A percentile compares a stretch with the other conserved stretches of the same genome.
Conservation (phyloP, 2,888 invertebrate genomes). For the Ellobium chinense region DNA sequence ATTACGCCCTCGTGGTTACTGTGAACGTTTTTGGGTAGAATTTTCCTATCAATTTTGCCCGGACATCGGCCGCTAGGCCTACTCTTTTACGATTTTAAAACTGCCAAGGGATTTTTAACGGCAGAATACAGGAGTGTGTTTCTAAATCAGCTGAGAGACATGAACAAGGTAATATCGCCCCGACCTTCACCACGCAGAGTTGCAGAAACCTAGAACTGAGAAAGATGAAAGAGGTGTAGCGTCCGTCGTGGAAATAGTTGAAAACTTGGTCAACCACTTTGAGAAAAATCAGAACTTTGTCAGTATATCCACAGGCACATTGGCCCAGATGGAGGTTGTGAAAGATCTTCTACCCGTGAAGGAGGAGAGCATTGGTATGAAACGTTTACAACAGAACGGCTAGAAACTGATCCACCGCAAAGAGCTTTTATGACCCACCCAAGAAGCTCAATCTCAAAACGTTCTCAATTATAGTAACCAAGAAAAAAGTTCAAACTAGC, state of each 20-base stretch:
- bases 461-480: background rate
- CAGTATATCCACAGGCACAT: background rate
- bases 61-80: too few species aligned
- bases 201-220: background rate
- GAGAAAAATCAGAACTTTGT: background rate
- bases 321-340: too few species aligned
- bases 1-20: too few species aligned
- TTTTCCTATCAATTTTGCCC: too few species aligned
- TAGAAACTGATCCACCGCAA: too few species aligned
- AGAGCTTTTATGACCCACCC: background rate
- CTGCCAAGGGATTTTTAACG: too few species aligned
- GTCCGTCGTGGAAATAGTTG: background rate
- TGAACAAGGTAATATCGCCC: background rate
- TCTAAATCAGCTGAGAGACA: background rate
- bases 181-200: too few species aligned
- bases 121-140: background rate
- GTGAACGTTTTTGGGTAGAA: too few species aligned
- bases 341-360: too few species aligned
- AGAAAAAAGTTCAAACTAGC: background rate
- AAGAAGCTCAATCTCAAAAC: background rate
- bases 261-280: background rate
- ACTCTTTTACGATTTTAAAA: too few species aligned
- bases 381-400: too few species aligned
- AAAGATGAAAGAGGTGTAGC: background rate
- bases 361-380: too few species aligned